Percentiles rank a stretch among this genome's conserved stretches.
These are phyloP conservation scores for Pycnomerus fuliginosus DNA, from an alignment of 2,888 invertebrate genomes.

Conservation along the genomic window DNA sequence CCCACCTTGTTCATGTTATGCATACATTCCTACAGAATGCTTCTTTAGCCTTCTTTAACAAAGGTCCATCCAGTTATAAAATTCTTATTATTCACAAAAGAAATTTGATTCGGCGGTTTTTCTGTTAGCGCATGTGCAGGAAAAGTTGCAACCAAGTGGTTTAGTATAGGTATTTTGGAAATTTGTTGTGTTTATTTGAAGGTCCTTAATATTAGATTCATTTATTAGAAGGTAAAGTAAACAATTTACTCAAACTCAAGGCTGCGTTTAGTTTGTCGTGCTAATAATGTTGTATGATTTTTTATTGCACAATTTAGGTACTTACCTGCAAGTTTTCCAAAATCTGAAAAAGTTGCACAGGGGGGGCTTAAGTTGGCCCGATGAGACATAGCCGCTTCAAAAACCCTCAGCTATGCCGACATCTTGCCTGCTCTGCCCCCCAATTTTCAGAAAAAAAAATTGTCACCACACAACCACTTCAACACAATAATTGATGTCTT, in stretches of 20 bases:
- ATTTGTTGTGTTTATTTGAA: no score
- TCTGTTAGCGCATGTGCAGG: no score
- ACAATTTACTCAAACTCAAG: slow-evolving; percentile 18
- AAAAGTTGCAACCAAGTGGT: no score
- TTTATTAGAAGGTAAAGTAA: slow-evolving; percentile 13
- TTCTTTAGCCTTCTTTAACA: no score
- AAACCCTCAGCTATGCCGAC: slow-evolving; percentile 82
- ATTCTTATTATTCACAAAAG: no score
- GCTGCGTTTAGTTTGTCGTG: slow-evolving; percentile 17
- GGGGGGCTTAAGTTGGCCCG: slow-evolving; percentile 73
- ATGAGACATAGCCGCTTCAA: slow-evolving; percentile 79
- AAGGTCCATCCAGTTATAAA: no score
- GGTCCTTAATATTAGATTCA: not conserved
- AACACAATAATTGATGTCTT: no score
- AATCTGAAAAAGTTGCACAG: slow-evolving; percentile 4
- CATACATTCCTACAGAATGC: no score
- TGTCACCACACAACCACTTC: slow-evolving; percentile 10
- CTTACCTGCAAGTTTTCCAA: no score
- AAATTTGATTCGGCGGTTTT: no score
- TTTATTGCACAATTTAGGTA: not conserved
- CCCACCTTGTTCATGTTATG: no score
- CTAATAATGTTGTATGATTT: slow-evolving; percentile 4
- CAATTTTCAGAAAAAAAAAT: slow-evolving; percentile 24
- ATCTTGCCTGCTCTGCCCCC: slow-evolving; percentile 75
- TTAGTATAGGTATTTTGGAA: no score